Percentiles rank a stretch among this genome's conserved stretches.
These are phyloP conservation scores for Thereuonema tuberculata DNA, from an alignment of 1,140 invertebrate genomes.

Conservation along the genomic window DNA sequence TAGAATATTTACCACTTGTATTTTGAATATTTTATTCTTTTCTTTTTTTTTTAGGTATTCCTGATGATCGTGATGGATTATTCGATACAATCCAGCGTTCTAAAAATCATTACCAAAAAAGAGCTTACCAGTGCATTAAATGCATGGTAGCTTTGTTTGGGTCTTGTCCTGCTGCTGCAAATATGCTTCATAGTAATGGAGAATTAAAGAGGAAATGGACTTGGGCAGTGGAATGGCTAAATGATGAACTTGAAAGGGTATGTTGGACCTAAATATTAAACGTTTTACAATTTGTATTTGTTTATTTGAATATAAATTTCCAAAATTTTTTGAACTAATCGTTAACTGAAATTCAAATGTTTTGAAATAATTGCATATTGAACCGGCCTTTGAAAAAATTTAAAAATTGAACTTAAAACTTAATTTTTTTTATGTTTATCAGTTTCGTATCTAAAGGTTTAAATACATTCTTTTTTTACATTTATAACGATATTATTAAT, in stretches of 20 bases:
- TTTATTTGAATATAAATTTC: background rate
- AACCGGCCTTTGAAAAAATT: too few relatives aligned
- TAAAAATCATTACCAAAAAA: conserved; percentile 89
- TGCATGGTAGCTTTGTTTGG: conserved; percentile 81
- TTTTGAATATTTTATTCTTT: too few relatives aligned
- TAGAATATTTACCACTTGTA: too few relatives aligned
- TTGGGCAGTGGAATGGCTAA: conserved; percentile 79
- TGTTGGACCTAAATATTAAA: background rate
- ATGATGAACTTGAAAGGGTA: conserved; percentile 71
- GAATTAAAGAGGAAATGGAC: conserved; percentile 76
- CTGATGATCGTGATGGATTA: conserved; percentile 80
- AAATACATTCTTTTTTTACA: too few relatives aligned
- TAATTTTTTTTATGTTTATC: too few relatives aligned
- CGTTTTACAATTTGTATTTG: background rate
- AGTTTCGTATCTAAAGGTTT: too few relatives aligned
- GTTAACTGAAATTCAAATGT: background rate
- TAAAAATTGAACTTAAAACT: too few relatives aligned
- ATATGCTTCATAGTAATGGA: conserved; percentile 57
- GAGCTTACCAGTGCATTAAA: conserved; percentile 94
- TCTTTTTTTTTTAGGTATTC: conserved; percentile 50
- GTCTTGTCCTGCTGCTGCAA: conserved; percentile 53
- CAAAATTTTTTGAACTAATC: background rate
- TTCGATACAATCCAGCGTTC: conserved; percentile 83
- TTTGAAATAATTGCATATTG: background rate
- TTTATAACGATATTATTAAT: too few relatives aligned